Conservation (phyloP, 92 coral and sea anemone species). For the Epizoanthus rinbou region DNA sequence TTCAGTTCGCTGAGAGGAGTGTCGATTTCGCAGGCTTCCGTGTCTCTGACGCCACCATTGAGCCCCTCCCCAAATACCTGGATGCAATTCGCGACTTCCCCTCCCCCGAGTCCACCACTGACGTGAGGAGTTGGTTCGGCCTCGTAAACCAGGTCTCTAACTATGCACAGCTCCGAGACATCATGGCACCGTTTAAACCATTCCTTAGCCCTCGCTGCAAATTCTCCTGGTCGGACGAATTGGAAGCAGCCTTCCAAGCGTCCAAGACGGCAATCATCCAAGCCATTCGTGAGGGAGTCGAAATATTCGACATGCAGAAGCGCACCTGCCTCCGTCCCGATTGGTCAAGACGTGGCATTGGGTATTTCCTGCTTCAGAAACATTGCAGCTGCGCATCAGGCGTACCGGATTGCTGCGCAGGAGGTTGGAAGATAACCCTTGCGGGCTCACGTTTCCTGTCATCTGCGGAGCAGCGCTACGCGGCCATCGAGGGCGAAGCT, state of each 20-base stretch:
- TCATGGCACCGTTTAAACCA: conserved; percentile 48
- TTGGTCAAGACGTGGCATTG: conserved; percentile 72
- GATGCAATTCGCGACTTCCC: conserved; percentile 59
- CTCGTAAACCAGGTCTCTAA: conserved; percentile 46
- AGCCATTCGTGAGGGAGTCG: conserved; percentile 37
- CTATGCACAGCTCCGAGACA: conserved; percentile 51
- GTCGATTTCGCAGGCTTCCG: conserved; percentile 61
- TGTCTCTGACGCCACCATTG: conserved; percentile 45
- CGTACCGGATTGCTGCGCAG: conserved; percentile 70
- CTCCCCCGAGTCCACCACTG: conserved; percentile 44
- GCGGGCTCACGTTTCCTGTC: conserved; percentile 73
- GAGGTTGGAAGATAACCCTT: conserved; percentile 73
- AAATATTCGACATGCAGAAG: conserved; percentile 39
- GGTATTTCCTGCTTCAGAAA: conserved; percentile 68
- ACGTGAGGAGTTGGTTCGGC: conserved; percentile 51
- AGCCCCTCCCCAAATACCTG: conserved; percentile 57
- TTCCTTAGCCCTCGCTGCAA: conserved; percentile 19
- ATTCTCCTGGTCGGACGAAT: no score
- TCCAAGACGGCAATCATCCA: neutral
- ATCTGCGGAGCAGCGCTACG: conserved; percentile 66
- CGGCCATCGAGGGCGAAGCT: conserved; percentile 52
- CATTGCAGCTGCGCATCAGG: conserved; percentile 72
- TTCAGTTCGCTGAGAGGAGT: conserved; percentile 26
- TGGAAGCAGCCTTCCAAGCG: neutral
- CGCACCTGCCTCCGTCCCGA: conserved; percentile 61